phyloP scores from a whole-genome alignment of 1,140 invertebrate species.

The Magallana gigas region DNA sequence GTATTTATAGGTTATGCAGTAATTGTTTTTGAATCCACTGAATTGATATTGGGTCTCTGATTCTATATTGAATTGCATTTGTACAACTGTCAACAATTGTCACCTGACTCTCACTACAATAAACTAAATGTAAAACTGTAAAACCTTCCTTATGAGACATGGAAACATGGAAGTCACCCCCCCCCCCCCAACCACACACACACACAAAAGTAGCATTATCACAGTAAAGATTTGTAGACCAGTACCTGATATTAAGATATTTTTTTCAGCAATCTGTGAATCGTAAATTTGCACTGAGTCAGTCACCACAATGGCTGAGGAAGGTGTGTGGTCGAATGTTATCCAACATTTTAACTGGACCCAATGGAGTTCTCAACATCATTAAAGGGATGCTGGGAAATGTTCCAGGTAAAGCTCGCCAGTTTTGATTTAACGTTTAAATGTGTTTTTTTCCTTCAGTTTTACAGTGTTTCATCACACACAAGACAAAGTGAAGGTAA shows the following conservation, averaged over 20 bases:
- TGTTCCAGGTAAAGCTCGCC: conserved; percentile 75
- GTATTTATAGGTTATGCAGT: too few relatives aligned
- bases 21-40: too few relatives aligned
- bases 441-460: too few relatives aligned
- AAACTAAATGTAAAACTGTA: background rate
- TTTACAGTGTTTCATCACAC: too few relatives aligned
- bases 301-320: conserved; percentile 84
- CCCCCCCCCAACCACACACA: too few relatives aligned
- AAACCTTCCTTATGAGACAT: too few relatives aligned
- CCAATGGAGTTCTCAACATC: conserved; percentile 84
- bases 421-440: too few relatives aligned
- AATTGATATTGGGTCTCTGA: background rate
- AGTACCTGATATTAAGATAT: background rate
- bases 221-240: too few relatives aligned
- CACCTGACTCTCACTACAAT: background rate
- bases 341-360: conserved; percentile 81
- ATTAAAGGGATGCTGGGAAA: conserved; percentile 82
- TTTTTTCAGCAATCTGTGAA: conserved; percentile 16
- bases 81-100: background rate
- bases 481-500: too few relatives aligned
- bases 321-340: conserved; percentile 83
- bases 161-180: too few relatives aligned
- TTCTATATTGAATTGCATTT: background rate
- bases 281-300: conserved; percentile 32
- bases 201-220: too few relatives aligned